Evolutionary conservation across 2,113 vertebrate genomes (phyloP).

Genomic region (Phylloscopus whistleri): DNA sequence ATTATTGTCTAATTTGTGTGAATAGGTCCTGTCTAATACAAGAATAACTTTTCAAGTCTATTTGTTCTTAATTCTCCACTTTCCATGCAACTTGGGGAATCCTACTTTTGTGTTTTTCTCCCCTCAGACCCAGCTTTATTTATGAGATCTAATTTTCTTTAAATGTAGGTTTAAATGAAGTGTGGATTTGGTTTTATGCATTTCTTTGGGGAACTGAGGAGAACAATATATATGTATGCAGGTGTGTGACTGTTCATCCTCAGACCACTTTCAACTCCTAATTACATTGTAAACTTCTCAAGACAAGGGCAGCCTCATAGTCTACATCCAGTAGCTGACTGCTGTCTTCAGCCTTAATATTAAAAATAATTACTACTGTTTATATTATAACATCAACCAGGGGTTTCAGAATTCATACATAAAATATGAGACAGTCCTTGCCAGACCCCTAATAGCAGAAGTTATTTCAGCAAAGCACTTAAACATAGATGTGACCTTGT

Average conservation of each 20-base stretch:
- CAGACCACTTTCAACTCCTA: background rate
- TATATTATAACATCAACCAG: background rate
- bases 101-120: background rate
- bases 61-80: background rate
- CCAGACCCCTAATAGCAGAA: background rate
- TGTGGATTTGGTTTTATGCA: background rate
- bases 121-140: background rate
- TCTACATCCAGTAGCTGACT: background rate
- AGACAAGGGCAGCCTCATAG: background rate
- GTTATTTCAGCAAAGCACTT: background rate
- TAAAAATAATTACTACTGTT: conserved; percentile 45
- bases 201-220: background rate
- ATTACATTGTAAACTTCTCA: background rate
- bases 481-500: background rate
- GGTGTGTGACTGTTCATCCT: background rate
- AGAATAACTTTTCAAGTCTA: background rate
- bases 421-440: conserved; percentile 42
- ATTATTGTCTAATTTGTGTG: background rate
- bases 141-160: background rate
- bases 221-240: background rate
- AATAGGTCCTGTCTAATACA: background rate
- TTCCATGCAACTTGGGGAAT: background rate
- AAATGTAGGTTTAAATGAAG: background rate
- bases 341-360: background rate
- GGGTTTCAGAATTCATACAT: conserved; percentile 29